Conservation (phyloP, 92 coral and sea anemone genomes). For the Phenganax marumi region DNA sequence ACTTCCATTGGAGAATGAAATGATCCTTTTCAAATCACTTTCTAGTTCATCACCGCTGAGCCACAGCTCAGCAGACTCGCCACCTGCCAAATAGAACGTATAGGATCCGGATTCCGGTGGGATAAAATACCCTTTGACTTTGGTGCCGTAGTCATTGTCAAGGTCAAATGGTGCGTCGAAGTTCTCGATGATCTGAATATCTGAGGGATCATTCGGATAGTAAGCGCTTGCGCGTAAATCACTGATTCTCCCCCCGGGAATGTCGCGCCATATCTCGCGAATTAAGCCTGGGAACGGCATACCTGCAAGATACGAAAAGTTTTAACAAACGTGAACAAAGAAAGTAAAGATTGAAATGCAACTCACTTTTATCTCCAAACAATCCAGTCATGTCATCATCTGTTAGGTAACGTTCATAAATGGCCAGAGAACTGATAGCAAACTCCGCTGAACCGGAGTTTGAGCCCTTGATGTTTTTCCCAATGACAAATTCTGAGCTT, state of each 20-base stretch:
- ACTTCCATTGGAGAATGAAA: conserved; percentile 72
- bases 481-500: conserved; percentile 77
- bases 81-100: conserved; percentile 91
- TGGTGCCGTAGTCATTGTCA: conserved; percentile 92
- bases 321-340: not conserved
- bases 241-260: conserved; percentile 70
- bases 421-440: conserved; percentile 85
- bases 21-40: conserved; percentile 72
- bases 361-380: conserved; percentile 92
- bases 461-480: conserved; percentile 76
- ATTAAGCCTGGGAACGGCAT: conserved; percentile 99
- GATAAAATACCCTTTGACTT: conserved; percentile 92
- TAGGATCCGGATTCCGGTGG: conserved; percentile 99
- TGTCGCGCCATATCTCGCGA: conserved; percentile 95
- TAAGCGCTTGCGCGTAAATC: conserved; percentile 84
- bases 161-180: conserved; percentile 97
- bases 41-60: conserved; percentile 81
- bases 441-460: conserved; percentile 80
- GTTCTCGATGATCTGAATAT: conserved; percentile 94
- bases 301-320: conserved; percentile 44
- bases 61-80: conserved; percentile 87
- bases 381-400: conserved; percentile 80
- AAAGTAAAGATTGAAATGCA: not conserved
- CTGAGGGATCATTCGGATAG: conserved; percentile 97
- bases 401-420: conserved; percentile 82